These are phyloP conservation scores for Entosphenus tridentatus DNA, from an alignment of 2,113 vertebrate species.

Conservation along the genomic window DNA sequence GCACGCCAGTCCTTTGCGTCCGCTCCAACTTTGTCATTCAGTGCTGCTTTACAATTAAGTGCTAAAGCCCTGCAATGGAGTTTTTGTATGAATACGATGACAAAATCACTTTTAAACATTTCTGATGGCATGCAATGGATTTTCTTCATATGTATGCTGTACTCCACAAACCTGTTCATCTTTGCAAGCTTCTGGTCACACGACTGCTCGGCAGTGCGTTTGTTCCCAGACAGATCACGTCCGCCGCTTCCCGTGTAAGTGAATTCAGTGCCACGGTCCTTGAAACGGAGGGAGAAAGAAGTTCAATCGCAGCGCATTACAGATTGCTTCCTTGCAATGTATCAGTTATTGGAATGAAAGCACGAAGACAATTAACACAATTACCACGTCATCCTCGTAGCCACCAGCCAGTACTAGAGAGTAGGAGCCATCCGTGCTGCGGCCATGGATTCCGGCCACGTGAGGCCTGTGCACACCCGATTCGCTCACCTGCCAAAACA, in stretches of 20 bases:
- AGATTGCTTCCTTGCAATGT: too few species aligned
- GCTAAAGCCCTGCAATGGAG: slow-evolving; percentile 42
- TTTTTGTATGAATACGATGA: background rate
- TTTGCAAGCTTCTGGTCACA: slow-evolving; percentile 95
- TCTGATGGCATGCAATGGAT: background rate
- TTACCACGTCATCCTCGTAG: slow-evolving; percentile 80
- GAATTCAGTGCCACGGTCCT: slow-evolving; percentile 88
- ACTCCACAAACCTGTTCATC: slow-evolving; percentile 54
- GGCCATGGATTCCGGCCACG: slow-evolving; percentile 74
- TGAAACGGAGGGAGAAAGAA: background rate
- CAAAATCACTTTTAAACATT: background rate
- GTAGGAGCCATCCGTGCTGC: slow-evolving; percentile 76
- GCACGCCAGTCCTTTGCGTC: slow-evolving; percentile 70
- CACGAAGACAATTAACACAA: slow-evolving; percentile 10
- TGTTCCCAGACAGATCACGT: slow-evolving; percentile 82
- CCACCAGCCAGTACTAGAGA: slow-evolving; percentile 82
- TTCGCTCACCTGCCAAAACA: slow-evolving; percentile 50
- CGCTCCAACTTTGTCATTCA: slow-evolving; percentile 55
- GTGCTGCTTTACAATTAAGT: slow-evolving; percentile 57
- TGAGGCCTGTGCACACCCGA: slow-evolving; percentile 74
- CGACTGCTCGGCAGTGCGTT: slow-evolving; percentile 80
- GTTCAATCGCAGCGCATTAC: background rate
- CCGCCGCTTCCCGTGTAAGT: slow-evolving; percentile 89
- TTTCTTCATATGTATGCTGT: background rate
- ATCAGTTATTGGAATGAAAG: too few species aligned